Evolutionary conservation across 2,888 invertebrate species (phyloP), one percentile per base, ranked within the genome.

Genomic region (Leptopterna dolabrata): DNA sequence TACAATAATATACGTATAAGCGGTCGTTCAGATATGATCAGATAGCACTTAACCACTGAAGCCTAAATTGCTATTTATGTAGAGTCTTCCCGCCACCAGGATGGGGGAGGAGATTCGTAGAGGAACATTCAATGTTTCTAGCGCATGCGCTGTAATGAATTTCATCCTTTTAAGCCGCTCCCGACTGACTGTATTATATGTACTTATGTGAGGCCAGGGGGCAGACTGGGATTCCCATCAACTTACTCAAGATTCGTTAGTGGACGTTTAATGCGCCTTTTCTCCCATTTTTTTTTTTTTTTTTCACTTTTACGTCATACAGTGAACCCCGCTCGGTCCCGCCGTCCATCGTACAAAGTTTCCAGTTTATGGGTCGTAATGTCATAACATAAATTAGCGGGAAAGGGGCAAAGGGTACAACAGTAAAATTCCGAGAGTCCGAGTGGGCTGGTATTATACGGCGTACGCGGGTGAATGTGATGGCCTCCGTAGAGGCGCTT

Each of bases 341-440:
- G 51, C 51, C 51, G 24, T 27, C 63, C 24, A 63, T 24, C 63
- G 63, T 24, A 63, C 63, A 63, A 55, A 55, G 63, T 63, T 63
- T 24, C 63, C 9, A 9, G 24, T 63, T 63, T 63, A 63, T 63
- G 63, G 27, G 24, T 63, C 63, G 24, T 63, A 63, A 63, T 24
- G 24, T 63, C 63, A 63, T 63, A 63, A 63, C 63, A 63, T 63
- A 63, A 63, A 63, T 63, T 63, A 63, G 63, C 63, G 11, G 63
- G 63, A 63, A 63, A 24, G 63, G 63, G 63, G 63, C 63, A 63
- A 63, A 63, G 24, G 63, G 63, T 27, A 63, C 2, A 24, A 63
- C 63, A 63, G 24, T 63, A 63, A 63, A 63, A 19, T 19, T n/a
- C 51, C 9, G 24, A 63, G 24, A 24, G 63, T 63, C 27, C 11